Evolutionary conservation across 2,797 vertebrate species (phyloP), one percentile per base, ranked within the genome.

Genomic region (Alcedo atthis): DNA sequence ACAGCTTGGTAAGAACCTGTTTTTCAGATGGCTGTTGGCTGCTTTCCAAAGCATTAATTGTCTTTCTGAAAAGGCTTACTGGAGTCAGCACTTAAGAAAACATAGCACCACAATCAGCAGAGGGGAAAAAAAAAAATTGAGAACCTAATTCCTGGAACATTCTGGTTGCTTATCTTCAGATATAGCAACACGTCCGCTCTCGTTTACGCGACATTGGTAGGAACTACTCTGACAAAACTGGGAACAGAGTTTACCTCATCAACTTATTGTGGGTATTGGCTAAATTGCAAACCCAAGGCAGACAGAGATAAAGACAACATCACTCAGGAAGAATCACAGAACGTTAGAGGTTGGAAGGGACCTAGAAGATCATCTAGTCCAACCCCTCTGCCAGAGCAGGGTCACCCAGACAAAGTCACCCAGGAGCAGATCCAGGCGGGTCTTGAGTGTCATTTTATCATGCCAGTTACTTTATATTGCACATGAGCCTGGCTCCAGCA

Each of bases 31-130:
- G 66, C 66, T 90, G 57, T 77, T 95, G 90, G 91, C 95, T 94
- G 78, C 81, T 80, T 96, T 93, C 91, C 91, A 95, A 80, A 91
- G 25, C 85, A 84, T 87, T 91, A 92, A 90, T 82, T 94, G 86
- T 90, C 83, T 90, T 89, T 88, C 84, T 68, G 73, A 82, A 91
- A 93, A 92, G 62, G 78, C 71, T 93, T 85, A 80, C 49, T 48
- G 53, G 48, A 91, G 81, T 88, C 78, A 90, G 79, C 62, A 81
- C 43, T 85, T 74, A 42, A 79, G 75, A 77, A 94, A 95, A 91
- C 20, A 85, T 3, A 91, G 67, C 32, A 48, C 18, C 43, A 45
- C 18, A 8, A 86, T 59, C 63, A 67, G 53, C 22, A 53, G 59
- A 83, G 51, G 5, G 48, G 54, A 73, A 62, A 64, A 75, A 69